Evolutionary conservation across 2,113 vertebrate genomes (phyloP), one percentile per base, ranked within the genome.

Genomic region (Clupea harengus): DNA sequence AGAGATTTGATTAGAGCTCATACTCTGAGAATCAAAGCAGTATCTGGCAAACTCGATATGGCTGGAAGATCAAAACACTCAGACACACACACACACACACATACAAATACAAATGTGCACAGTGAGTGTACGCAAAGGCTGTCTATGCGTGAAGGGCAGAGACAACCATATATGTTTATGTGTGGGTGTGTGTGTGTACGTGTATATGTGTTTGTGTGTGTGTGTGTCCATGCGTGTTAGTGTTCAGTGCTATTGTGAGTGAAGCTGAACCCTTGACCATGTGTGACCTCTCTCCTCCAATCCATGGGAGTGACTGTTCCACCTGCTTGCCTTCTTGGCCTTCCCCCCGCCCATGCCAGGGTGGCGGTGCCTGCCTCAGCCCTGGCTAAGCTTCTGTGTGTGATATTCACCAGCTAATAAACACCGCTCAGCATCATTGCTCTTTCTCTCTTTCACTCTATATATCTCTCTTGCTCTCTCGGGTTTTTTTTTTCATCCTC

Each of bases 371-470:
- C 57, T 4, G n/a, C 20, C 57, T 64, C 57, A 22, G 20, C 57
- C 54, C 57, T n/a, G 57, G 57, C 57, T 25, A 54, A 64, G 57
- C 57, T 64, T 64, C 57, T n/a, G 57, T 25, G 57, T 64, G 20
- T 64, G 57, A 64, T 64, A 2, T 0, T 64, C 89, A 89, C 87
- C 83, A 88, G 90, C 88, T 92, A 91, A 92, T 84, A 49, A 88
- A 84, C 83, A 91, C 90, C 89, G 91, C 88, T 84, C 83, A 87
- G 84, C 90, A 90, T 90, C 82, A 32, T 85, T 85, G 86, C 45
- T 64, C 57, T 25, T 64, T 25, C 57, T 64, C 18, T n/a, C 20
- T 20, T 6, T 22, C 50, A 7, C 50, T 52, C 50, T 54, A 11
- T 54, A 3, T 54, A 3, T 54, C 54, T 60, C 52, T 54, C 52